phyloP scores from a whole-genome alignment of 2,113 vertebrate species.

The Origma solitaria region DNA sequence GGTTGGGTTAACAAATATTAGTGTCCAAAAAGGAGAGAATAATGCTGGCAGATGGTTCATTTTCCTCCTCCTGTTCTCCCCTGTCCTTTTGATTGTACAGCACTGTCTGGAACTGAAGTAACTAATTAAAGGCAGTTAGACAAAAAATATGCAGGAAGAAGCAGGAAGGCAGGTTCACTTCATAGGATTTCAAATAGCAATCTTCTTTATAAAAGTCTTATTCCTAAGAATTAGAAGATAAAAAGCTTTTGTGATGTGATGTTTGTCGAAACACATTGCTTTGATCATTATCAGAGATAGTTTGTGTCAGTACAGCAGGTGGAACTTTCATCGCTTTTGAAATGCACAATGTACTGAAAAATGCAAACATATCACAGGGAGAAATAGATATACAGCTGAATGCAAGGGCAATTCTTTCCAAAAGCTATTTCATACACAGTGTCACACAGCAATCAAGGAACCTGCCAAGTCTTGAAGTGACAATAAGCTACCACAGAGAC shows the following conservation, averaged over 20 bases:
- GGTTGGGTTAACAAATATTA: neutral
- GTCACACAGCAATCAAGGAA: conserved; percentile 25
- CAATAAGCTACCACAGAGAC: conserved; percentile 40
- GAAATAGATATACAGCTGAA: neutral
- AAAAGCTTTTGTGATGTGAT: neutral
- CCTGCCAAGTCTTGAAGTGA: conserved; percentile 50
- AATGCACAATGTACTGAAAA: conserved; percentile 1
- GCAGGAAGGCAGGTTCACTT: neutral
- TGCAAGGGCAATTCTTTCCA: conserved; percentile 4
- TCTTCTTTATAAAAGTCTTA: neutral
- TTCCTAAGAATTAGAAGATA: neutral
- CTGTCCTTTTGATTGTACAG: neutral
- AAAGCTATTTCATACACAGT: conserved; percentile 20
- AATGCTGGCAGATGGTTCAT: neutral
- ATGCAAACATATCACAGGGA: neutral
- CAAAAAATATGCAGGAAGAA: neutral
- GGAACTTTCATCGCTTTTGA: neutral
- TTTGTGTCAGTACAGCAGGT: neutral
- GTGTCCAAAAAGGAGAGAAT: neutral
- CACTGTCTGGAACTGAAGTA: neutral
- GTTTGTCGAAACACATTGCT: neutral
- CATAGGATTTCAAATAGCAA: neutral
- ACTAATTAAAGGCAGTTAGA: neutral
- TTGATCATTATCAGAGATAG: neutral
- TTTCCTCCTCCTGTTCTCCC: neutral